Percentiles rank a stretch among this genome's conserved stretches.
Evolutionary conservation across 1,140 invertebrate species (phyloP).

Genomic region (Aethina tumida): DNA sequence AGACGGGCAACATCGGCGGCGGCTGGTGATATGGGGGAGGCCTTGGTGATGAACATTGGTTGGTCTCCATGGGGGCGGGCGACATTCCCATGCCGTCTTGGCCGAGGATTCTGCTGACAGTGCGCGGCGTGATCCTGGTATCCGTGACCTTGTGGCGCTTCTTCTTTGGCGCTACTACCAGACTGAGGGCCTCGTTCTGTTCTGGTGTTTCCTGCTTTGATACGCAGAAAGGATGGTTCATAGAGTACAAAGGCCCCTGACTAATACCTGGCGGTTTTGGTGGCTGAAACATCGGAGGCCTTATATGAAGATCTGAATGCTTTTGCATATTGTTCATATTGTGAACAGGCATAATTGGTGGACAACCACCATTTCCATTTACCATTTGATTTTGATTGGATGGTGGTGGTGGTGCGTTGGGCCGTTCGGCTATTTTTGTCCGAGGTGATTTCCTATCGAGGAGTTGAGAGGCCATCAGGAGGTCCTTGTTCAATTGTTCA

Average conservation of each 20-base stretch:
- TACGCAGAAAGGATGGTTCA: conserved; percentile 61
- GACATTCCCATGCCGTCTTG: conserved; percentile 64
- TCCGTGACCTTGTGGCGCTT: conserved; percentile 96
- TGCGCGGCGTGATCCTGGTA: conserved; percentile 85
- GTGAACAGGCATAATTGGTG: conserved; percentile 29
- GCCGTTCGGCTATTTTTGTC: conserved; percentile 64
- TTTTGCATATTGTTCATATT: conserved; percentile 46
- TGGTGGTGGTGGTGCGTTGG: conserved; percentile 40
- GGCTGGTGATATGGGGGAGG: conserved; percentile 63
- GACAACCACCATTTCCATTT: conserved; percentile 30
- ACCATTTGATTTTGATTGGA: conserved; percentile 32
- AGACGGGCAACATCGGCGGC: conserved; percentile 75
- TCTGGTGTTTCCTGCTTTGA: conserved; percentile 61
- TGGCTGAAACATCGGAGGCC: conserved; percentile 64
- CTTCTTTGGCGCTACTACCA: conserved; percentile 90
- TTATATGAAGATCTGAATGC: conserved; percentile 52
- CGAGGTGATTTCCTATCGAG: conserved; percentile 75
- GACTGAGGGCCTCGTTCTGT: conserved; percentile 87
- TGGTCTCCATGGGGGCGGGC: conserved; percentile 39
- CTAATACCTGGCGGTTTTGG: conserved; percentile 63
- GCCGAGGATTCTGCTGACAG: conserved; percentile 74
- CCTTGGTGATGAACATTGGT: conserved; percentile 49
- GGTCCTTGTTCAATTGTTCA: conserved; percentile 73
- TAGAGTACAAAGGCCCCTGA: conserved; percentile 50
- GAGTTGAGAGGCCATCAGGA: conserved; percentile 63